A percentile compares a stretch with the other conserved stretches of the same genome.
Evolutionary conservation across 1,140 invertebrate genomes (phyloP).

Genomic region (Drosophila pandora): DNA sequence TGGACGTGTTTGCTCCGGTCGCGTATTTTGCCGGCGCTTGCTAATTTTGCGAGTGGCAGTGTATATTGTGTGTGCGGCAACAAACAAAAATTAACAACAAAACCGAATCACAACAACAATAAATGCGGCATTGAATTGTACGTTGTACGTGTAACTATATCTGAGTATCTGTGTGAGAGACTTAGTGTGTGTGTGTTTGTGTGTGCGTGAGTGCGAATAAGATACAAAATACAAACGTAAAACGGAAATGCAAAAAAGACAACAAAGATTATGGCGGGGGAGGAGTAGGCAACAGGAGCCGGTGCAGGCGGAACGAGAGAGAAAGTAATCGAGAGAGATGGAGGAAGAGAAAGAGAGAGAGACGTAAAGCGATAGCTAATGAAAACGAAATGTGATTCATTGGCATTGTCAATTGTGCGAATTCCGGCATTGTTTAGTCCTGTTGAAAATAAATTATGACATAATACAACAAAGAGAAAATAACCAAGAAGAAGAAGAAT

Average conservation of each 20-base stretch:
- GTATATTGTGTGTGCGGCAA: constrained; percentile 33
- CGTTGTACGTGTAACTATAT: constrained; percentile 44
- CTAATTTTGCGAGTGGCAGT: neutral
- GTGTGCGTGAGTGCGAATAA: constrained; percentile 30
- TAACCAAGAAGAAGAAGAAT: constrained; percentile 17
- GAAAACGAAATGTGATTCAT: constrained; percentile 72
- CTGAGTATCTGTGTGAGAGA: constrained; percentile 35
- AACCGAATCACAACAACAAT: constrained; percentile 51
- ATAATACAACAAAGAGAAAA: constrained; percentile 60
- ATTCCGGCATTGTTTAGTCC: constrained; percentile 74
- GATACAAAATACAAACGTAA: constrained; percentile 64
- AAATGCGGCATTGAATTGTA: constrained; percentile 54
- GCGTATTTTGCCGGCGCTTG: constrained; percentile 27
- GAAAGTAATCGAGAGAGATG: neutral
- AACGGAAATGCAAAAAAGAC: constrained; percentile 77
- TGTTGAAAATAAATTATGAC: constrained; percentile 74
- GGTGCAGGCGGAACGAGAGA: constrained; percentile 57
- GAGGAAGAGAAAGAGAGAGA: neutral
- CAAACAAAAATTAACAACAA: constrained; percentile 56
- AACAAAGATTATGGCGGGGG: constrained; percentile 64
- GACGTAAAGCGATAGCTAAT: constrained; percentile 27
- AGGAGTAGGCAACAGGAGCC: constrained; percentile 64
- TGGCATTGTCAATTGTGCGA: constrained; percentile 56
- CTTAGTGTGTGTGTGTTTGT: constrained; percentile 35
- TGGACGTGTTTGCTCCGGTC: constrained; percentile 74